Base-by-base conservation (phyloP, 2,113 vertebrate species). In the Synchiropus splendidus region DNA sequence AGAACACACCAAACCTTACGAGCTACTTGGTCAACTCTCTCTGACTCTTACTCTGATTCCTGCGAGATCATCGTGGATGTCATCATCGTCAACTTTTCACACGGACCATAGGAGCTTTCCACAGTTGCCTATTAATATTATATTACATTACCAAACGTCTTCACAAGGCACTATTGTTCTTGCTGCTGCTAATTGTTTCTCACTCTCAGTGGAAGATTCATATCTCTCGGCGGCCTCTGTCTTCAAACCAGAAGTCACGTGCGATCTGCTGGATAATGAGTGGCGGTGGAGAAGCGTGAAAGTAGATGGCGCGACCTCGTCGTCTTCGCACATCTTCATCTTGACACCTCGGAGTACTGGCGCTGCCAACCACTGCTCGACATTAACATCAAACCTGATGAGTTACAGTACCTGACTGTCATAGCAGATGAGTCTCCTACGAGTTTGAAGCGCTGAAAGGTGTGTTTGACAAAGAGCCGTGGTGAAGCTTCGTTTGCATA, bases 291-390 rank as follows among this genome's bases (percentile, higher is more conserved):
- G 10, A 31, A 10, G 13, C 31, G 42, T 41, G 15, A 13, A 49
- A 21, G 18, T 21, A 21, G 18, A 31, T n/a, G 6, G 16, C 2
- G 11, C 48, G 49, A 50, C 32, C 15, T 58, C 21, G 21, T 27
- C 21, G 8, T 27, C 21, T 4, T 27, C 21, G 10, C 38, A 17
- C 48, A 47, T 47, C 33, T 21, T 54, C 11, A 39, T 50, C 13
- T 14, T 32, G 51, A 42, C 16, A 17, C 34, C 31, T 35, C 2
- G 27, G 27, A 36, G 10, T 12, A 40, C 18, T 39, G 9, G 17
- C 57, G 21, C 17, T 31, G 30, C 39, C 45, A 43, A 12, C 34
- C 54, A 8, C 14, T 36, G 12, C 21, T 15, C 46, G 14, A 48
- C 51, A 16, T 51, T 16, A 42, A 42, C 4, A 10, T 15, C 35